These are phyloP conservation scores for Diaprepes abbreviatus DNA, from an alignment of 2,888 invertebrate genomes.

Conservation along the genomic window DNA sequence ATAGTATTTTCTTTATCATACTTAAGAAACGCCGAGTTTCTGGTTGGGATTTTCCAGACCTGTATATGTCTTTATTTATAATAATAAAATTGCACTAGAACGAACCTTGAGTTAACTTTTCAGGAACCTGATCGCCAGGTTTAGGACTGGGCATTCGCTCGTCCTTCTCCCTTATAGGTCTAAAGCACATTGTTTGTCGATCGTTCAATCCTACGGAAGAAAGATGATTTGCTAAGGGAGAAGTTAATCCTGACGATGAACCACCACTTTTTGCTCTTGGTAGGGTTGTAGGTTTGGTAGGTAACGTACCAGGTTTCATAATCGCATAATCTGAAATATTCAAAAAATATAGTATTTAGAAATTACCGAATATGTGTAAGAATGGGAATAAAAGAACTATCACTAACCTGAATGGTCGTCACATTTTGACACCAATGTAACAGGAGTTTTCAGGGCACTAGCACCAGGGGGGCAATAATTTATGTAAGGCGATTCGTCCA, in stretches of 20 bases:
- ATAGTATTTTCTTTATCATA: no score
- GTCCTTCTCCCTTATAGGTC: slow-evolving; percentile 53
- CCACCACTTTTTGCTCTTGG: slow-evolving; percentile 45
- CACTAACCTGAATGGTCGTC: slow-evolving; percentile 57
- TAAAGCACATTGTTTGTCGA: slow-evolving; percentile 50
- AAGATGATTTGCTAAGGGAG: slow-evolving; percentile 56
- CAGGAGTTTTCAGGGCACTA: slow-evolving; percentile 20
- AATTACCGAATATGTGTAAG: no score
- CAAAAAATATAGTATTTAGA: not conserved
- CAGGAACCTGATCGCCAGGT: slow-evolving; percentile 49
- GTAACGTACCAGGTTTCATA: slow-evolving; percentile 62
- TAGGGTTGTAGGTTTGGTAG: slow-evolving; percentile 38
- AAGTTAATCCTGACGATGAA: slow-evolving; percentile 52
- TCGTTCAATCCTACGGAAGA: slow-evolving; percentile 55
- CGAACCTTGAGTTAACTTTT: slow-evolving; percentile 48
- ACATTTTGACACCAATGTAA: slow-evolving; percentile 9
- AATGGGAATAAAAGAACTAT: no score
- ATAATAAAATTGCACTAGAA: no score
- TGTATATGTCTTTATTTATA: no score
- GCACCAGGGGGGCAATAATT: slow-evolving; percentile 35
- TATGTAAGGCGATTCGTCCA: slow-evolving; percentile 42
- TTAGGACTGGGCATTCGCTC: slow-evolving; percentile 50
- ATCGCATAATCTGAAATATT: slow-evolving; percentile 67
- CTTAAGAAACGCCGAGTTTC: no score
- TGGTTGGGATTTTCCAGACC: no score